These are phyloP conservation scores for Stenopsyche tienmushanensis DNA, from an alignment of 1,140 invertebrate species.

Conservation along the genomic window DNA sequence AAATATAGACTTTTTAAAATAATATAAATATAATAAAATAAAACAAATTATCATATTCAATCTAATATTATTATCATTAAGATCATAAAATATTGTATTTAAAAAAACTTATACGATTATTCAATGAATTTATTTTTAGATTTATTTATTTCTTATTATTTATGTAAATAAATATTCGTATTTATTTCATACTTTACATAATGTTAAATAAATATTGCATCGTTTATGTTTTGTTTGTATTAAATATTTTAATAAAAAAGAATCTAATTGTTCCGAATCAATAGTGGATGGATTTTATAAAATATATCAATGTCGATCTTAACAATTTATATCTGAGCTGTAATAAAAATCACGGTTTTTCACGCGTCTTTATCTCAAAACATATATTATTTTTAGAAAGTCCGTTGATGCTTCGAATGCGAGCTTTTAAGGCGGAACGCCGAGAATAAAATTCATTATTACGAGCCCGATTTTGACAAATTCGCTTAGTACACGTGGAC, in stretches of 20 bases:
- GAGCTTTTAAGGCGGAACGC: background rate
- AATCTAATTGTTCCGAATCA: too few relatives aligned
- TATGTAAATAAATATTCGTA: background rate
- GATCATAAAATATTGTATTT: background rate
- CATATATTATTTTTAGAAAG: too few relatives aligned
- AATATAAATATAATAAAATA: background rate
- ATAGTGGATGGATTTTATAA: too few relatives aligned
- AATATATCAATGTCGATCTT: too few relatives aligned
- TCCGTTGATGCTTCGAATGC: too few relatives aligned
- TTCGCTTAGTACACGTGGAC: conserved; percentile 35
- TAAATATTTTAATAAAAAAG: background rate
- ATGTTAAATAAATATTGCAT: background rate
- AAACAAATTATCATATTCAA: background rate
- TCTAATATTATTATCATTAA: background rate
- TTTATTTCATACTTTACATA: background rate
- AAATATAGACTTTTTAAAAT: background rate
- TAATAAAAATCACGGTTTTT: too few relatives aligned
- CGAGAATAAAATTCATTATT: background rate
- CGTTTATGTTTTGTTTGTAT: background rate
- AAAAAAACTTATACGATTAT: background rate
- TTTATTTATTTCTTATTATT: background rate
- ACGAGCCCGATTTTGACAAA: conserved; percentile 28
- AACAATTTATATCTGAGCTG: too few relatives aligned
- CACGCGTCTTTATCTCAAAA: too few relatives aligned
- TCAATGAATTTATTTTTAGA: background rate